phyloP scores from a whole-genome alignment of 1,140 invertebrate genomes.

The Thaumetopoea pityocampa region DNA sequence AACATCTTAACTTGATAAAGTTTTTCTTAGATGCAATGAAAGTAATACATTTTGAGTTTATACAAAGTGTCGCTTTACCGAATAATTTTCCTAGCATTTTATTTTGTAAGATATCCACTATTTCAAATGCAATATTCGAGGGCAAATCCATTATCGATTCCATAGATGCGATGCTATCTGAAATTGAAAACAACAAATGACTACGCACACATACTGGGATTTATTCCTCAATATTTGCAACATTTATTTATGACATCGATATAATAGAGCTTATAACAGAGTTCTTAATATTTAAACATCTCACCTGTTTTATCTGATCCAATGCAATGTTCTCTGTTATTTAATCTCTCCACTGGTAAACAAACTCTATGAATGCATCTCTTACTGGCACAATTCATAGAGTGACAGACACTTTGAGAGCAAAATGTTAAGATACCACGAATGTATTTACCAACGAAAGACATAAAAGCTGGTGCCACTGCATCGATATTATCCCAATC shows the following conservation, averaged over 20 bases:
- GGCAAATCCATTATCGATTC: constrained; percentile 58
- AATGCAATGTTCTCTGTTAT: constrained; percentile 52
- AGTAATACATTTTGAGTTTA: constrained; percentile 49
- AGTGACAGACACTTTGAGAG: constrained; percentile 52
- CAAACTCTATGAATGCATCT: constrained; percentile 55
- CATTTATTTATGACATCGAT: too few relatives aligned
- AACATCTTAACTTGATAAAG: constrained; percentile 54
- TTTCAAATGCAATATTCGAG: constrained; percentile 51
- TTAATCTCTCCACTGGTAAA: constrained; percentile 41
- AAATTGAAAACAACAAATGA: constrained; percentile 20
- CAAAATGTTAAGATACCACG: constrained; percentile 60
- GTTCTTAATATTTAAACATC: too few relatives aligned
- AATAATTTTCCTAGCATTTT: constrained; percentile 55
- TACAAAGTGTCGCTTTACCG: constrained; percentile 61
- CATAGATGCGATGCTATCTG: constrained; percentile 51
- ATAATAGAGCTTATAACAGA: too few relatives aligned
- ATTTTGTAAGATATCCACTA: constrained; percentile 55
- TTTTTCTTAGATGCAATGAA: constrained; percentile 50
- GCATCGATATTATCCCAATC: constrained; percentile 57
- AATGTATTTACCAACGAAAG: constrained; percentile 61
- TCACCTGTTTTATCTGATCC: constrained; percentile 50
- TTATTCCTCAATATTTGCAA: too few relatives aligned
- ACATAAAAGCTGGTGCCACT: constrained; percentile 51
- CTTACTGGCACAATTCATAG: constrained; percentile 58
- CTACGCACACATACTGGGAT: neutral